Evolutionary conservation across 2,113 vertebrate genomes (phyloP).

Genomic region (Macrotis lagotis): DNA sequence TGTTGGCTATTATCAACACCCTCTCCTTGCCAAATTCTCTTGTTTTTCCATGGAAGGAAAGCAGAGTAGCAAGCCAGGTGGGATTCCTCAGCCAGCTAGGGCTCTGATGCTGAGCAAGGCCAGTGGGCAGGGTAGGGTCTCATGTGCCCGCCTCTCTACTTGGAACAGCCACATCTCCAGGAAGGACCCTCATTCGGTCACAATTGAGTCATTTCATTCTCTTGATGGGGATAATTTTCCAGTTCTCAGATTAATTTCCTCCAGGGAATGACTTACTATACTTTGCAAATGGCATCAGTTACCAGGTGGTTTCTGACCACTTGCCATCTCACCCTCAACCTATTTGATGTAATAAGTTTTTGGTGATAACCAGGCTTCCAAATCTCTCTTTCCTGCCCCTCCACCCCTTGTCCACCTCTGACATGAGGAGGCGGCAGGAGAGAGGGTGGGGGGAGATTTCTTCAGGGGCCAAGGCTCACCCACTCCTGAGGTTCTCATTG

Average conservation of each 20-base stretch:
- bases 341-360: constrained; percentile 40
- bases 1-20: neutral
- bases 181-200: constrained; percentile 34
- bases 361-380: constrained; percentile 75
- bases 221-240: neutral
- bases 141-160: neutral
- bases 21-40: neutral
- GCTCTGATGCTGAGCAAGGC: neutral
- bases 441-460: neutral
- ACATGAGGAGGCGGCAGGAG: neutral
- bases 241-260: rapidly evolving
- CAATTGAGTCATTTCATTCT: neutral
- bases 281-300: neutral
- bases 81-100: neutral
- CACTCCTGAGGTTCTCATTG: constrained; percentile 32
- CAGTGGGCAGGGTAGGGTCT: neutral
- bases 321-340: constrained; percentile 38
- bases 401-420: neutral
- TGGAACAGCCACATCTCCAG: neutral
- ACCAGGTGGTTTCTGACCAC: constrained; percentile 40
- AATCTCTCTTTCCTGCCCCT: constrained; percentile 43
- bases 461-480: constrained; percentile 51
- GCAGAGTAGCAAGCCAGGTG: neutral
- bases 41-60: neutral
- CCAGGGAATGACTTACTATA: rapidly evolving